A percentile compares a stretch with the other conserved stretches of the same genome.
Conservation (phyloP, 1,140 invertebrate genomes). For the Drosophila oshimai region DNA sequence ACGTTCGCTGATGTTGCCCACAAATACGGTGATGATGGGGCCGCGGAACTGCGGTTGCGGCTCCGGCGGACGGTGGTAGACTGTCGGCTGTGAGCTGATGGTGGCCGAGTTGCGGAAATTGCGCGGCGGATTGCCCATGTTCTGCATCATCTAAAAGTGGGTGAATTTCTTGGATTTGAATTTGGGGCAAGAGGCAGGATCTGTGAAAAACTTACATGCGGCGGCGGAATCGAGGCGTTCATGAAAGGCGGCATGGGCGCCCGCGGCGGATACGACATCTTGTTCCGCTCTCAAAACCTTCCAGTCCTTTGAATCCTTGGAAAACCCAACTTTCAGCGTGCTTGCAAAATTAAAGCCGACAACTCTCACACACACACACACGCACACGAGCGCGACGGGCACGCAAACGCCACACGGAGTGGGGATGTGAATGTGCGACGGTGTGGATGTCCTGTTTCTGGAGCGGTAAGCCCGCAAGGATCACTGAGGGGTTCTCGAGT, state of each 20-base stretch:
- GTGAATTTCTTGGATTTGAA: no score
- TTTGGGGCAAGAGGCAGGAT: no score
- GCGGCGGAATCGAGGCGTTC: conserved; percentile 84
- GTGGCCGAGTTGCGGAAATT: conserved; percentile 82
- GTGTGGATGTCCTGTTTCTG: not conserved
- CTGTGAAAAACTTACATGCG: conserved; percentile 78
- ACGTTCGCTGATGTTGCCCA: conserved; percentile 97
- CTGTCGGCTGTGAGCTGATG: conserved; percentile 78
- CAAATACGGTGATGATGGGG: conserved; percentile 98
- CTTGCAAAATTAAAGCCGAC: conserved; percentile 66
- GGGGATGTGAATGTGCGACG: conserved; percentile 48
- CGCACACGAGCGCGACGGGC: conserved; percentile 21
- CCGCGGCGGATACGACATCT: conserved; percentile 82
- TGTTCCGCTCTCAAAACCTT: conserved; percentile 14
- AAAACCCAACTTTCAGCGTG: conserved; percentile 29
- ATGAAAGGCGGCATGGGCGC: conserved; percentile 85
- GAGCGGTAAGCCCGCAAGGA: not conserved
- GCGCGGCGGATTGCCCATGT: conserved; percentile 82
- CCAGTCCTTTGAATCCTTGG: conserved; percentile 17
- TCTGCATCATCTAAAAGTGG: conserved; percentile 83
- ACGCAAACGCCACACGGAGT: conserved; percentile 49
- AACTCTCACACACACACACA: conserved; percentile 33
- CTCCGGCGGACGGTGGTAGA: conserved; percentile 77
- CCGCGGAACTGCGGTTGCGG: conserved; percentile 85
- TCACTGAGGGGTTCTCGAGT: not conserved